Evolutionary conservation across 1,140 invertebrate species (phyloP).

Genomic region (Portunus trituberculatus): DNA sequence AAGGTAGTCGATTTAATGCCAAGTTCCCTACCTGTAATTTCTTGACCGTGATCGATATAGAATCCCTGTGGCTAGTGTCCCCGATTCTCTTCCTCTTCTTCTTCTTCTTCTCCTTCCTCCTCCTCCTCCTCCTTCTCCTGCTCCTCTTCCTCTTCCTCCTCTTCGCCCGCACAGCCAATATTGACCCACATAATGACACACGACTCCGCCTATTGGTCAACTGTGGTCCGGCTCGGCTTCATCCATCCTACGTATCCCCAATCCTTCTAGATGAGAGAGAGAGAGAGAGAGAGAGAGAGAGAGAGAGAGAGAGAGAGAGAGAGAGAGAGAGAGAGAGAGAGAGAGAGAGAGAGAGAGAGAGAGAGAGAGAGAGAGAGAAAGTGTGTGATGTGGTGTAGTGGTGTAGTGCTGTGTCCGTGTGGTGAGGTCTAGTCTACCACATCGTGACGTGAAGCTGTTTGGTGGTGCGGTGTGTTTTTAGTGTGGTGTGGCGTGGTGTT

Average conservation of each 20-base stretch:
- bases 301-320: constrained; percentile 17
- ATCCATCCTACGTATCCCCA: background rate
- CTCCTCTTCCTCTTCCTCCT: background rate
- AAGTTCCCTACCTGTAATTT: no score
- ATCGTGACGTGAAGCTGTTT: no score
- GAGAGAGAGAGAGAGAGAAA: constrained; percentile 10
- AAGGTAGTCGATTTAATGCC: no score
- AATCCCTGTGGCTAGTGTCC: no score
- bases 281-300: background rate
- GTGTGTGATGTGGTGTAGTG: background rate
- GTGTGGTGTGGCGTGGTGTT: no score
- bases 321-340: background rate
- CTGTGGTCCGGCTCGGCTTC: background rate
- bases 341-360: constrained; percentile 8
- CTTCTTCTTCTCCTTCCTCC: background rate
- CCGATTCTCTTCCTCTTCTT: no score
- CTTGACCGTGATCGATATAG: no score
- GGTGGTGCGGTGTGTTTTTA: no score
- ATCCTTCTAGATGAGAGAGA: background rate
- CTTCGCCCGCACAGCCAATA: background rate
- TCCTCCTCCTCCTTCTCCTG: background rate
- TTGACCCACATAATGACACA: background rate
- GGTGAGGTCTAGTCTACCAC: background rate
- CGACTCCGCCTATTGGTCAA: background rate
- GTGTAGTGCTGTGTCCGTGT: background rate